A percentile compares a stretch with the other conserved stretches of the same genome.
Conservation (phyloP, 2,113 vertebrate species). For the Tapirus terrestris region DNA sequence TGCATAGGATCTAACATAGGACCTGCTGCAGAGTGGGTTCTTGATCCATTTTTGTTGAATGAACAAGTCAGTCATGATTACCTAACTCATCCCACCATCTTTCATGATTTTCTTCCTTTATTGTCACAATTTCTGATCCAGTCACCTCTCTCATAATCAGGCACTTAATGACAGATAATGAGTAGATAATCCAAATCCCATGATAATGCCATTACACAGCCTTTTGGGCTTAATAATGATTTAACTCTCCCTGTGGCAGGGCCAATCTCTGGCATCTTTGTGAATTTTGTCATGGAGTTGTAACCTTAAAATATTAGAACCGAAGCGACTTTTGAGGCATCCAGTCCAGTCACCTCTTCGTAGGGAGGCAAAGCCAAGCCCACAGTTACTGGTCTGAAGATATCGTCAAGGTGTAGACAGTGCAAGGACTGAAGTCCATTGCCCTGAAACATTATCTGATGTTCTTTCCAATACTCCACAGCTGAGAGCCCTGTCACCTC, state of each 20-base stretch:
- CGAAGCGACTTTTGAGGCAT: background rate
- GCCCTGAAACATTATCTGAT: background rate
- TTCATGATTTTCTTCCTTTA: too few species aligned
- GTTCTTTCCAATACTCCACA: background rate
- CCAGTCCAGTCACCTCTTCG: too few species aligned
- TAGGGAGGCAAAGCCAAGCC: background rate
- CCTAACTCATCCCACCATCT: rapidly evolving
- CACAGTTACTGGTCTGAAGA: rapidly evolving
- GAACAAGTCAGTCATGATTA: background rate
- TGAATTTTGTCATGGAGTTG: background rate
- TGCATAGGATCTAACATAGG: background rate
- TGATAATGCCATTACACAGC: rapidly evolving
- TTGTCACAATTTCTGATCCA: background rate
- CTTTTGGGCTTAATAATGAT: background rate
- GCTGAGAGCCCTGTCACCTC: rapidly evolving
- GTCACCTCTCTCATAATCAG: background rate
- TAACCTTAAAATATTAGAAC: background rate
- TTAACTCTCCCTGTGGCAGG: background rate
- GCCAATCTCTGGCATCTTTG: too few species aligned
- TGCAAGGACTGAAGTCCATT: background rate
- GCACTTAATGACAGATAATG: too few species aligned
- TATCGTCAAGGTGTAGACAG: too few species aligned
- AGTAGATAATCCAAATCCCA: background rate
- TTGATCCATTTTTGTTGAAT: rapidly evolving
- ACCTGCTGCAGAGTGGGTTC: background rate